Evolutionary conservation across 2,113 vertebrate genomes (phyloP).

Genomic region (Hiodon tergisus): DNA sequence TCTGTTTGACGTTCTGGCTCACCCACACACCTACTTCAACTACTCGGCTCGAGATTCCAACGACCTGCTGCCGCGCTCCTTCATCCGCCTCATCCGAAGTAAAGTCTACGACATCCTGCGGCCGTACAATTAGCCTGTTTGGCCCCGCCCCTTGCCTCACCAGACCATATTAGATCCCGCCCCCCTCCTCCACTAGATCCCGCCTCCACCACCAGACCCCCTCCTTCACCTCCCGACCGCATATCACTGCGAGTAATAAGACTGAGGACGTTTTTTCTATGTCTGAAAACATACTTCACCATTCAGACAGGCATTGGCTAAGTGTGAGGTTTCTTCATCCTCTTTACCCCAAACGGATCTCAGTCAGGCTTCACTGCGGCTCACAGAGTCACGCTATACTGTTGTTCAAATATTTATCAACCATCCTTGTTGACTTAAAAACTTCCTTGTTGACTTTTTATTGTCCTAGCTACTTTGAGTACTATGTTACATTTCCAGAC

Average conservation of each 20-base stretch:
- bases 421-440: slow-evolving; percentile 27
- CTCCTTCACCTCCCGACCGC: too few species aligned
- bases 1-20: slow-evolving; percentile 93
- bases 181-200: slow-evolving; percentile 13
- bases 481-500: neutral
- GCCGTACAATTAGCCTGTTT: slow-evolving; percentile 83
- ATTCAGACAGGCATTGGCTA: slow-evolving; percentile 47
- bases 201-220: slow-evolving; percentile 22
- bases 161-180: too few species aligned
- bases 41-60: slow-evolving; percentile 94
- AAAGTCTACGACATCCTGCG: slow-evolving; percentile 95
- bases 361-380: neutral
- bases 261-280: slow-evolving; percentile 39
- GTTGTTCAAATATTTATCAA: slow-evolving; percentile 14
- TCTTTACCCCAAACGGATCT: neutral
- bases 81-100: slow-evolving; percentile 95
- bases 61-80: slow-evolving; percentile 94
- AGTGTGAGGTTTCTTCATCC: neutral
- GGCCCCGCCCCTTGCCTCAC: neutral
- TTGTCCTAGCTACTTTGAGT: slow-evolving; percentile 22
- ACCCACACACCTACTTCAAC: slow-evolving; percentile 98
- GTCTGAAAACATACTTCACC: slow-evolving; percentile 55
- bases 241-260: neutral
- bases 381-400: neutral
- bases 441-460: neutral